These are phyloP conservation scores for Sturnira hondurensis DNA, from an alignment of 2,113 vertebrate genomes.

Conservation along the genomic window DNA sequence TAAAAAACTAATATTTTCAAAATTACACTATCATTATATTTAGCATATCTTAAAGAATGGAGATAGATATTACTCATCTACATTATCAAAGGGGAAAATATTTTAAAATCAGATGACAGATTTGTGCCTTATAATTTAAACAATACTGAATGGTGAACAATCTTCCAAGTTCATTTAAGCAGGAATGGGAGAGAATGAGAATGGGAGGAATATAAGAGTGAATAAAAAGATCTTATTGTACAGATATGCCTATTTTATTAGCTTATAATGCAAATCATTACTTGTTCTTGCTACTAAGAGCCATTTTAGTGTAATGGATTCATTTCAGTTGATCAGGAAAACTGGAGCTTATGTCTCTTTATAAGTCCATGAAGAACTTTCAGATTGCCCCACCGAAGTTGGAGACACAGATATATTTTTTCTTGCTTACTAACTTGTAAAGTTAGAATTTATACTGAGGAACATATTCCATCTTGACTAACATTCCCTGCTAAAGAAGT, in stretches of 20 bases:
- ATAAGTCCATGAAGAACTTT: conserved; percentile 32
- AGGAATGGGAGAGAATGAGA: conserved; percentile 29
- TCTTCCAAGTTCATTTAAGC: conserved; percentile 54
- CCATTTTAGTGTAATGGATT: conserved; percentile 51
- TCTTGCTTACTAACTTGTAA: conserved; percentile 30
- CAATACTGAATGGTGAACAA: conserved; percentile 50
- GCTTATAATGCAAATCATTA: conserved; percentile 58
- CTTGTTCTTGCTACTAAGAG: conserved; percentile 21
- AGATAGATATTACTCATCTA: conserved; percentile 59
- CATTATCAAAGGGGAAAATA: conserved; percentile 54
- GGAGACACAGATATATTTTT: not conserved
- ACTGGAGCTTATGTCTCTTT: not conserved
- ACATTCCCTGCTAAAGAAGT: not conserved
- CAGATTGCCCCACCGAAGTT: not conserved
- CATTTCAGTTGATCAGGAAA: conserved; percentile 47
- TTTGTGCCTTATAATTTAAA: conserved; percentile 62
- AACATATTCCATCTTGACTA: conserved; percentile 3
- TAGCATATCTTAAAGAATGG: conserved; percentile 48
- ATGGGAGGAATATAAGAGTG: not conserved
- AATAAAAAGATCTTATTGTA: conserved; percentile 45
- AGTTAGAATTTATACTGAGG: conserved; percentile 12
- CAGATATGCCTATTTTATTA: conserved; percentile 59
- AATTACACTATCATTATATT: conserved; percentile 58
- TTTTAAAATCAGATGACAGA: conserved; percentile 66
- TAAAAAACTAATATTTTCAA: conserved; percentile 22